Evolutionary conservation across 2,113 vertebrate genomes (phyloP), one percentile per base, ranked within the genome.

Genomic region (Pogona vitticeps): DNA sequence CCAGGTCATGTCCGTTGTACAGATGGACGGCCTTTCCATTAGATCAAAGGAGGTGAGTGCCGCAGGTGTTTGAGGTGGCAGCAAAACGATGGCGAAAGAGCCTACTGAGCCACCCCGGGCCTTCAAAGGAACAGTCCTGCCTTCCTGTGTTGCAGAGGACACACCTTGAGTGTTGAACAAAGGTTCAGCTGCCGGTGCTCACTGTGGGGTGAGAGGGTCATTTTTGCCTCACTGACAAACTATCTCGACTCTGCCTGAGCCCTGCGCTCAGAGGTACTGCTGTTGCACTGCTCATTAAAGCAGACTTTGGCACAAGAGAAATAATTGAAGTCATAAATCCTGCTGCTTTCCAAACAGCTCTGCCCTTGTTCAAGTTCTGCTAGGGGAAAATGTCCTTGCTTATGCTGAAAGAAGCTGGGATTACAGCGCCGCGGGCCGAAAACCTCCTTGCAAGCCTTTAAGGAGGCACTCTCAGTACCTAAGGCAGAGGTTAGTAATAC

Each of bases 241-340:
- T 10, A 10, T 28, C 28, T 67, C 6, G 65, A 28, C 65, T 9
- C 23, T 67, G 23, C 65, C 23, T 28, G 61, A 36, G 52, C 81
- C 68, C 46, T 21, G 23, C n/a, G 10, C 63, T 31, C 75, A 33
- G 3, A 1, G 12, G 3, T 3, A 2, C 36, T 40, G 20, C 18
- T 20, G 8, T 56, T 56, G 42, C 21, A 14, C 17, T 56, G 75
- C 63, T 78, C 46, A 70, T 85, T 59, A 58, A 36, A 78, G 42
- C 18, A 13, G 33, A 14, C 76, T 56, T 78, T 40, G n/a, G 65
- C 56, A 75, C 75, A 56, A 85, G 65, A n/a, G 46, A 85, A 78
- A 68, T 56, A 85, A 82, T 56, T 56, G 42, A 70, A 85, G 42
- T 40, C 76, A 40, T 78, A 78, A 70, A 78, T 85, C 84, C 42